Percentiles rank a stretch among this genome's conserved stretches.
Evolutionary conservation across 1,140 invertebrate genomes (phyloP).

Genomic region (Scylla paramamosain): DNA sequence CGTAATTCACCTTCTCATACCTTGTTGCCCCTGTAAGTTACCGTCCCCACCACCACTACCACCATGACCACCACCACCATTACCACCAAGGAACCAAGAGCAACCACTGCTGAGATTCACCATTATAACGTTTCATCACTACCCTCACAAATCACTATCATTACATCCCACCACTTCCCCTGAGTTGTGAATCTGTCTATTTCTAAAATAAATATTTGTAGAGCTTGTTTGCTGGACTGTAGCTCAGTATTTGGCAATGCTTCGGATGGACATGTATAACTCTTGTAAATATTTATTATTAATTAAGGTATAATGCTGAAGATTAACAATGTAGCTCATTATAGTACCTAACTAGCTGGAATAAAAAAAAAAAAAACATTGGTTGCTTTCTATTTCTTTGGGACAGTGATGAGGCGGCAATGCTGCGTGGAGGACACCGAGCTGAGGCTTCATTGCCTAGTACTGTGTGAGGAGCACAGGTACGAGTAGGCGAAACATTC

Average conservation of each 20-base stretch:
- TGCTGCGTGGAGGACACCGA: too few relatives aligned
- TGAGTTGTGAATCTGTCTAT: background rate
- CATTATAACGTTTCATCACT: slow-evolving; percentile 13
- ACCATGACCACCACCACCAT: background rate
- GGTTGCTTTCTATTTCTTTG: too few relatives aligned
- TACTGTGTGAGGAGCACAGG: too few relatives aligned
- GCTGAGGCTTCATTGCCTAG: too few relatives aligned
- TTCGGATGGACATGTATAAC: background rate
- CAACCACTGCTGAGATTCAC: slow-evolving; percentile 8
- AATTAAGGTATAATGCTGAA: too few relatives aligned
- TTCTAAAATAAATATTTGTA: background rate
- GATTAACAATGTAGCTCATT: too few relatives aligned
- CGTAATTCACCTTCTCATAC: too few relatives aligned
- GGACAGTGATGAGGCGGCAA: too few relatives aligned
- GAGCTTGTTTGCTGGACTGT: background rate
- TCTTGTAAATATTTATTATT: background rate
- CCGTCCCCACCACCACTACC: background rate
- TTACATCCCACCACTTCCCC: background rate
- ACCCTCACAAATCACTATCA: background rate
- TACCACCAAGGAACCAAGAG: background rate
- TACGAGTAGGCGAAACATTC: too few relatives aligned
- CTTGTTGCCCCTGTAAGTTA: background rate
- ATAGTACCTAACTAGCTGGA: too few relatives aligned
- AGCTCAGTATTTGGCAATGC: background rate
- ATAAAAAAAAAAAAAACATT: too few relatives aligned